phyloP scores from a whole-genome alignment of 2,797 vertebrate genomes.

The Pyrocephalus nanus region DNA sequence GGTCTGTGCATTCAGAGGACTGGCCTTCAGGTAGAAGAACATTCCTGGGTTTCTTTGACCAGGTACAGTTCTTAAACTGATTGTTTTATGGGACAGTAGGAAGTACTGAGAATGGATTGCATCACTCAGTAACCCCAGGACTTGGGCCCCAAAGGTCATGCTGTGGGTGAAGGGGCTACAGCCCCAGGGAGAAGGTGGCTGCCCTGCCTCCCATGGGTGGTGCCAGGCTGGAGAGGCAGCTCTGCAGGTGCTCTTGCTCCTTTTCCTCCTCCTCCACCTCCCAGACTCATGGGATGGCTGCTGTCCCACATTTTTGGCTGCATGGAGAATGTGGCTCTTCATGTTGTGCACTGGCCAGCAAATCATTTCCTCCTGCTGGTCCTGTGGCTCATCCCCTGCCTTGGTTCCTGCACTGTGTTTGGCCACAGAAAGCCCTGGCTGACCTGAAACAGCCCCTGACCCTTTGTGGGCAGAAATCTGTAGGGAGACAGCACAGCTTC shows the following conservation, averaged over 20 bases:
- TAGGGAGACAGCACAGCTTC: background rate
- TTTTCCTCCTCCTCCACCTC: background rate
- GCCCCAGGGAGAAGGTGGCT: background rate
- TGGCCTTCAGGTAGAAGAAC: background rate
- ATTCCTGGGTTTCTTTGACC: background rate
- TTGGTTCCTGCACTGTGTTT: background rate
- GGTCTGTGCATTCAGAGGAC: background rate
- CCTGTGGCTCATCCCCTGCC: background rate
- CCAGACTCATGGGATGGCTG: background rate
- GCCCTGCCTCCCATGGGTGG: background rate
- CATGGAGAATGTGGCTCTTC: background rate
- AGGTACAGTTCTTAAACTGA: background rate
- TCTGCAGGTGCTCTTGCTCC: background rate
- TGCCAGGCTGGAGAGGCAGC: background rate
- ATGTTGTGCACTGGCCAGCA: background rate
- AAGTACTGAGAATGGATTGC: background rate
- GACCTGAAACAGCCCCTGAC: background rate
- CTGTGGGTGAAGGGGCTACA: background rate
- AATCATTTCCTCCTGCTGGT: background rate
- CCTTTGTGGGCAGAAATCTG: background rate
- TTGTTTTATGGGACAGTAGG: background rate
- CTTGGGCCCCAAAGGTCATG: background rate
- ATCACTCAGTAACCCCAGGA: background rate
- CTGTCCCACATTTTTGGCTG: background rate
- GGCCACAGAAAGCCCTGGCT: background rate